A percentile compares a stretch with the other conserved stretches of the same genome.
phyloP scores from a whole-genome alignment of 1,140 invertebrate species.

The Procambarus virginalis region DNA sequence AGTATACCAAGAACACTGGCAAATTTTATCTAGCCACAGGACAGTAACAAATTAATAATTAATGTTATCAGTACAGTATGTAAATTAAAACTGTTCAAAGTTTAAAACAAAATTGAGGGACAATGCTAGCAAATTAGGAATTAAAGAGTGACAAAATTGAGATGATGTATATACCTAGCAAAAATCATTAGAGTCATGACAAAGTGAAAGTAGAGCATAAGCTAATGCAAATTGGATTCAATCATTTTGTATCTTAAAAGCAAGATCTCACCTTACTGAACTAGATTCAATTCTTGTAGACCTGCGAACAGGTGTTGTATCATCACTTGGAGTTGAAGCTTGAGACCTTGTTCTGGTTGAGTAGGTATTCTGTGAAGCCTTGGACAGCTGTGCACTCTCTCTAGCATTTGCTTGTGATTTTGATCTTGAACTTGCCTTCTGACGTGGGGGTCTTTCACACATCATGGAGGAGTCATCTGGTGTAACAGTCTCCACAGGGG shows the following conservation, averaged over 20 bases:
- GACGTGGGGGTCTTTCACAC: background rate
- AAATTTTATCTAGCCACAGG: no score
- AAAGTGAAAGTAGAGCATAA: no score
- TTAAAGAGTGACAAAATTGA: no score
- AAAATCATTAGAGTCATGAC: no score
- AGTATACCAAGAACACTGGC: no score
- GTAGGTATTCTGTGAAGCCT: background rate
- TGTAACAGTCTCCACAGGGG: background rate
- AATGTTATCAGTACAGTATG: no score
- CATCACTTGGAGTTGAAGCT: background rate
- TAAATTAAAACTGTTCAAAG: no score
- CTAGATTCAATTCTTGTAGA: background rate
- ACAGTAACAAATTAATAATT: no score
- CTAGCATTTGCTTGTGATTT: background rate
- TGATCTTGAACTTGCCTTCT: background rate
- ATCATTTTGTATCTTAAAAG: background rate
- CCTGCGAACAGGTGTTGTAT: conserved; percentile 2
- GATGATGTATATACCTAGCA: no score
- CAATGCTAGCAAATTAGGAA: no score
- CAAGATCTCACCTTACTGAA: background rate
- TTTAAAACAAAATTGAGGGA: no score
- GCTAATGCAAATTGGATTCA: no score
- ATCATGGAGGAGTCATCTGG: background rate
- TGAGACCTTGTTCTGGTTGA: background rate
- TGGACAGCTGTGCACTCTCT: background rate